Base-by-base conservation (phyloP, 2,888 invertebrate species). In the Lasioglossum villosulum region DNA sequence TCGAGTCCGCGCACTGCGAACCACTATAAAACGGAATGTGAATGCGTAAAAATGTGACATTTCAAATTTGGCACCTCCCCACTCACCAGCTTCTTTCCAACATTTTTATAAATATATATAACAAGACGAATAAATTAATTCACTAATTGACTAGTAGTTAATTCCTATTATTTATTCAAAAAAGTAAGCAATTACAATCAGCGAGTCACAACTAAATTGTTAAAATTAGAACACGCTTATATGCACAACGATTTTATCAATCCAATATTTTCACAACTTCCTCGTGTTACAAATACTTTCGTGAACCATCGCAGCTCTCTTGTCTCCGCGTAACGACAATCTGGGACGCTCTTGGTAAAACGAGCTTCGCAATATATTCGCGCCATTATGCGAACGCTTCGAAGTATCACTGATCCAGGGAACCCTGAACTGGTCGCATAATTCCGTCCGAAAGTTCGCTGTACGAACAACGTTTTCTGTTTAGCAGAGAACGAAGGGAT, bases 291-390 rank as follows among this genome's bases (percentile, higher is more conserved):
- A 23, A 52, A 52, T 52, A 23, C 8, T 10, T 19, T 19, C 6
- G 48, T 6, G 48, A 5, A 19, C 5, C 19, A 48, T 19, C 48
- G 48, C 4, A 45, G 45, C 27, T 27, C 71, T 74, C 63, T 23
- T 56, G 71, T 78, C n/a, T 71, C 10, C 4, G 30, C 63, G 75
- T 71, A 78, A 66, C 71, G 75, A 82, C 42, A 8, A 42, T 8
- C 56, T 1, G 27, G 14, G 27, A 27, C 27, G 14, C 14, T 59
- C 14, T n/a, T 59, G 59, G 5, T 30, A 23, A 52, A 48, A n/a
- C 23, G 10, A 52, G 23, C 23, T 52, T 52, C 52, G 23, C 52
- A 52, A 23, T 23, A 52, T 52, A 52, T 59, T 27, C 59, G 14
- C 45, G 34, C 68, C 56, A 45, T 70, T 70, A 68, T 74, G 27